A percentile compares a stretch with the other conserved stretches of the same genome.
phyloP scores from a whole-genome alignment of 2,113 vertebrate species.

The Otis tarda region DNA sequence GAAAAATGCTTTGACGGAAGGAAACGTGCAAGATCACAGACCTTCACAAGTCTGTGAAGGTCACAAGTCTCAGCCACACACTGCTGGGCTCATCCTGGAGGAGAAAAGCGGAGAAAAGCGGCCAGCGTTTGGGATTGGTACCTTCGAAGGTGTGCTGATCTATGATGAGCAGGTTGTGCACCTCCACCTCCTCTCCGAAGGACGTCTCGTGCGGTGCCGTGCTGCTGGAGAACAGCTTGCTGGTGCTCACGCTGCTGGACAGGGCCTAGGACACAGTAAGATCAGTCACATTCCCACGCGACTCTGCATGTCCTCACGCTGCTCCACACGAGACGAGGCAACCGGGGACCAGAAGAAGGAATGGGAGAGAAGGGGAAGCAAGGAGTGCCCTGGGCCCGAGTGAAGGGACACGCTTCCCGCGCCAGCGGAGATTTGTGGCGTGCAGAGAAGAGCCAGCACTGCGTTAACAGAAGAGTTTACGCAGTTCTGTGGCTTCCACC shows the following conservation, averaged over 20 bases:
- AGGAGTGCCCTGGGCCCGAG: background rate
- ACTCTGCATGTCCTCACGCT: rapidly evolving
- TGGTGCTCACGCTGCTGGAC: constrained; percentile 96
- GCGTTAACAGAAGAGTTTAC: background rate
- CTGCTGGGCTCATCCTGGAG: background rate
- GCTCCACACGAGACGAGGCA: rapidly evolving
- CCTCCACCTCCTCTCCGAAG: constrained; percentile 96
- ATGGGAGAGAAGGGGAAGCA: background rate
- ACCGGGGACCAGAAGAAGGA: background rate
- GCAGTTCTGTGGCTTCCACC: background rate
- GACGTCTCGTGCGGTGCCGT: constrained; percentile 95
- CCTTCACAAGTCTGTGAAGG: background rate
- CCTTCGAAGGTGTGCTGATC: constrained; percentile 99
- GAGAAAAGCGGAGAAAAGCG: background rate
- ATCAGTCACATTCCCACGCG: rapidly evolving
- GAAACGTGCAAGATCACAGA: rapidly evolving
- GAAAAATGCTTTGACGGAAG: background rate
- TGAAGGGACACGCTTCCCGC: background rate
- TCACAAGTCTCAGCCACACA: background rate
- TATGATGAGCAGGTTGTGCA: constrained; percentile 96
- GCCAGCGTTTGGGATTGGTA: constrained; percentile 6
- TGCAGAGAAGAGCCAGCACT: too few species aligned
- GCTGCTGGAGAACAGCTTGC: constrained; percentile 98
- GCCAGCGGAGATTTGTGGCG: background rate
- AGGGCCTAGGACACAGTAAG: constrained; percentile 80